Conservation (phyloP, 2,888 invertebrate species). For the Drosophila falleni region DNA sequence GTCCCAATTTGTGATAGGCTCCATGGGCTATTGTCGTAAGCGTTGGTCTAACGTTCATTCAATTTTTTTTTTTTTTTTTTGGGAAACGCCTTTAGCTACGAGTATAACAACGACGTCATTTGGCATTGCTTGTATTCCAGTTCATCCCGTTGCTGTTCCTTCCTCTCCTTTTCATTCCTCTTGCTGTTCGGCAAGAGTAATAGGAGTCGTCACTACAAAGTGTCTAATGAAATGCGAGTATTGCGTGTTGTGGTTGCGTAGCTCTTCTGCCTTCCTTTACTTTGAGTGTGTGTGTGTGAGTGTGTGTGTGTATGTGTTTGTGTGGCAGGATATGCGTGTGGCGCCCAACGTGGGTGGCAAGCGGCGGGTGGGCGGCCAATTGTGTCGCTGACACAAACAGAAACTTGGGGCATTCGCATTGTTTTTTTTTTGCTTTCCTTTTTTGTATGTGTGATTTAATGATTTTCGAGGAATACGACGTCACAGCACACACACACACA, state of each 20-base stretch:
- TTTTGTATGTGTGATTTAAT: slow-evolving; percentile 73
- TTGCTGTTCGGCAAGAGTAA: slow-evolving; percentile 65
- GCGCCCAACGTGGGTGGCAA: slow-evolving; percentile 46
- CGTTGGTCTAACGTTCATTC: slow-evolving; percentile 22
- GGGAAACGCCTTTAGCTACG: slow-evolving; percentile 43
- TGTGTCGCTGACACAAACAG: slow-evolving; percentile 79
- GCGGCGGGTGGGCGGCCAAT: slow-evolving; percentile 62
- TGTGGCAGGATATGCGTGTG: slow-evolving; percentile 68
- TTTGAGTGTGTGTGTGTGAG: slow-evolving; percentile 25
- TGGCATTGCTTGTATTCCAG: slow-evolving; percentile 17
- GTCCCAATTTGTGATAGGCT: slow-evolving; percentile 30
- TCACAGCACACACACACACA: slow-evolving; percentile 27
- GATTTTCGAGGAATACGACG: slow-evolving; percentile 73
- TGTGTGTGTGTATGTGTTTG: no score
- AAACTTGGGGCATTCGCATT: slow-evolving; percentile 52
- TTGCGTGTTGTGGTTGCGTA: slow-evolving; percentile 80
- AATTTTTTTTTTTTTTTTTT: slow-evolving; percentile 9
- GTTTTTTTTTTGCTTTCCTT: slow-evolving; percentile 23
- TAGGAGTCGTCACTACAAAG: slow-evolving; percentile 80
- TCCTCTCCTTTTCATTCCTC: neutral
- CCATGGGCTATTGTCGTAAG: slow-evolving; percentile 27
- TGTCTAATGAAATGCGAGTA: slow-evolving; percentile 82
- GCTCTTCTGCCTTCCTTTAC: slow-evolving; percentile 42
- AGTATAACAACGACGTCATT: slow-evolving; percentile 49
- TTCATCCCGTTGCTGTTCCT: neutral